Percentiles rank a stretch among this genome's conserved stretches.
These are phyloP conservation scores for Thymelicus sylvestris DNA, from an alignment of 2,888 invertebrate genomes.

Conservation along the genomic window DNA sequence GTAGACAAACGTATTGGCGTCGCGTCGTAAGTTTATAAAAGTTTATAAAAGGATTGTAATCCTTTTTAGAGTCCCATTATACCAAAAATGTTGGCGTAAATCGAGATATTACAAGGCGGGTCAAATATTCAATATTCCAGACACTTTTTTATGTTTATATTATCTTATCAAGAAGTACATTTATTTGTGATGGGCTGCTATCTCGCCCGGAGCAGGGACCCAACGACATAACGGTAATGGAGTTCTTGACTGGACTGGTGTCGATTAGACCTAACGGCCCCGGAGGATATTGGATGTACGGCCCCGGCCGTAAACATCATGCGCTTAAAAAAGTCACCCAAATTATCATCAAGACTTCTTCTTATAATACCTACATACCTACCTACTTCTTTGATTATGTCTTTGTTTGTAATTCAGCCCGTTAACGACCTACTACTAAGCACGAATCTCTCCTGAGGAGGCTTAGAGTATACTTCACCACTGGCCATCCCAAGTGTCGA, in stretches of 20 bases:
- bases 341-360: constrained; percentile 18
- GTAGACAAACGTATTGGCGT: too few species aligned
- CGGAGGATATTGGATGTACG: constrained; percentile 67
- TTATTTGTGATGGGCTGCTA: constrained; percentile 60
- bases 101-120: neutral
- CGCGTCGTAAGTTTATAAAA: too few species aligned
- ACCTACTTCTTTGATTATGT: neutral
- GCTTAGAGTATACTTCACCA: too few species aligned
- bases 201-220: constrained; percentile 52
- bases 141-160: constrained; percentile 39
- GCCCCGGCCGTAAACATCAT: constrained; percentile 27
- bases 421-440: too few species aligned
- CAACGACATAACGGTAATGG: constrained; percentile 71
- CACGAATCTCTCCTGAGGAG: too few species aligned
- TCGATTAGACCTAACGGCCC: constrained; percentile 73
- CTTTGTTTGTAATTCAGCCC: too few species aligned
- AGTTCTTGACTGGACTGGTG: constrained; percentile 68
- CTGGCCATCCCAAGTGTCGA: too few species aligned
- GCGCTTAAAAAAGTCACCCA: constrained; percentile 20
- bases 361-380: constrained; percentile 3
- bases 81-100: neutral
- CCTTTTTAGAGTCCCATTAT: neutral
- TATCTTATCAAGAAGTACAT: constrained; percentile 46
- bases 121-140: constrained; percentile 25
- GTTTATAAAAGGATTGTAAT: too few species aligned